A percentile compares a stretch with the other conserved stretches of the same genome.
Conservation (phyloP, 2,888 invertebrate genomes). For the Villa cingulata region DNA sequence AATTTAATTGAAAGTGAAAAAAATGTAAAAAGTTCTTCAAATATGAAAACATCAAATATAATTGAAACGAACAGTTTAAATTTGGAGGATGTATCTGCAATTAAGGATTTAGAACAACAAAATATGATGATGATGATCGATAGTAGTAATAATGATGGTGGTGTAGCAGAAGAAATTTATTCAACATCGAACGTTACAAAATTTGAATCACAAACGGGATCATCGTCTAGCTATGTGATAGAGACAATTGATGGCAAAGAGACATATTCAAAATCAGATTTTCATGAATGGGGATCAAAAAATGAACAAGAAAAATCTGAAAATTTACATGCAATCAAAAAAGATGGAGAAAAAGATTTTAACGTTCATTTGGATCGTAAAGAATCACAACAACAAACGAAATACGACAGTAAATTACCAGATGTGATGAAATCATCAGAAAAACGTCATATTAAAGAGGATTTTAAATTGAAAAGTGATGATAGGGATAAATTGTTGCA, state of each 20-base stretch:
- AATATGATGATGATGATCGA: too few relatives aligned
- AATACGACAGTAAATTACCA: background rate
- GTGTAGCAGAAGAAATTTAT: background rate
- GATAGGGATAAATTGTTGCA: background rate
- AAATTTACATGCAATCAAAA: background rate
- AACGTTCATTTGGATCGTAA: background rate
- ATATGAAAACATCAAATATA: background rate
- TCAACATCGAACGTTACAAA: background rate
- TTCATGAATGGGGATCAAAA: conserved; percentile 42
- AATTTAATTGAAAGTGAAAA: background rate
- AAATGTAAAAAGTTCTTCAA: background rate
- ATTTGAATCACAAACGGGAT: conserved; percentile 37
- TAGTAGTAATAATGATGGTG: background rate
- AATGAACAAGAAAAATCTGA: background rate
- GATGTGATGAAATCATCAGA: background rate
- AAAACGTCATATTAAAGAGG: background rate
- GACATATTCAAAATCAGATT: conserved; percentile 37
- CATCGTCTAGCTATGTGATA: conserved; percentile 49
- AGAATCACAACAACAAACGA: background rate
- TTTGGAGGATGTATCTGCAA: background rate
- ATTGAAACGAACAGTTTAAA: background rate
- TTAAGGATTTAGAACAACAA: background rate
- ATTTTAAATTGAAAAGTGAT: background rate
- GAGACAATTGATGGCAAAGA: conserved; percentile 53
- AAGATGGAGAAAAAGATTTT: background rate